Evolutionary conservation across 2,113 vertebrate species (phyloP).

Genomic region (Anthoscopus minutus): DNA sequence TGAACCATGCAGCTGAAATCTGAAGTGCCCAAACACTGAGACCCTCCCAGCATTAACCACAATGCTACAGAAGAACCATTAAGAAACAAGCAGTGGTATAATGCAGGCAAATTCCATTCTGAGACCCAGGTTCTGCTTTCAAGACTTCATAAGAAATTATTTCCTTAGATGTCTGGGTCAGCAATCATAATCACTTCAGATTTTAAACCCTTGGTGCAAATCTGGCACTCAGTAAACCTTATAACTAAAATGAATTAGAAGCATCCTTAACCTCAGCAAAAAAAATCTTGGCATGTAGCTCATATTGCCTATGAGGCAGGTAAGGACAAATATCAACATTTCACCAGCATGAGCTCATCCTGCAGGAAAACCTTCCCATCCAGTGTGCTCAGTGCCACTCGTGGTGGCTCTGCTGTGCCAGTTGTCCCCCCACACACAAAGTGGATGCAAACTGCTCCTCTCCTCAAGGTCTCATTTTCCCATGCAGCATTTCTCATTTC

Average conservation of each 20-base stretch:
- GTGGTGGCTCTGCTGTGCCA: background rate
- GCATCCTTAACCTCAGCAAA: background rate
- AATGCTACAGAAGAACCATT: background rate
- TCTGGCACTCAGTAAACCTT: background rate
- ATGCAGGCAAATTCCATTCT: background rate
- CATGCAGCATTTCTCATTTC: too few relatives aligned
- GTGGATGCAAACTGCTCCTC: background rate
- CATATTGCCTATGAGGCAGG: background rate
- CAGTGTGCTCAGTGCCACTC: background rate
- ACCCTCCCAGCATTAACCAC: background rate
- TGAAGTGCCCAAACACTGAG: background rate
- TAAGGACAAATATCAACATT: background rate
- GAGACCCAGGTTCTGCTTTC: background rate
- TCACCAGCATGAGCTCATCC: background rate
- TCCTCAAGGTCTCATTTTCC: background rate
- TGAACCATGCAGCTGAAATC: background rate
- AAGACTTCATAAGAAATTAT: background rate
- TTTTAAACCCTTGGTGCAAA: background rate
- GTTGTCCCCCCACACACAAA: background rate
- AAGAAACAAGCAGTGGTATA: background rate
- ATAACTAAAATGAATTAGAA: background rate
- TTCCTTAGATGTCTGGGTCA: background rate
- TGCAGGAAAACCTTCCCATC: background rate
- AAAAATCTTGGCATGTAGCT: background rate
- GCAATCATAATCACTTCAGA: background rate